Evolutionary conservation across 2,888 invertebrate species (phyloP), one percentile per base, ranked within the genome.

Genomic region (Lottia gigantea): DNA sequence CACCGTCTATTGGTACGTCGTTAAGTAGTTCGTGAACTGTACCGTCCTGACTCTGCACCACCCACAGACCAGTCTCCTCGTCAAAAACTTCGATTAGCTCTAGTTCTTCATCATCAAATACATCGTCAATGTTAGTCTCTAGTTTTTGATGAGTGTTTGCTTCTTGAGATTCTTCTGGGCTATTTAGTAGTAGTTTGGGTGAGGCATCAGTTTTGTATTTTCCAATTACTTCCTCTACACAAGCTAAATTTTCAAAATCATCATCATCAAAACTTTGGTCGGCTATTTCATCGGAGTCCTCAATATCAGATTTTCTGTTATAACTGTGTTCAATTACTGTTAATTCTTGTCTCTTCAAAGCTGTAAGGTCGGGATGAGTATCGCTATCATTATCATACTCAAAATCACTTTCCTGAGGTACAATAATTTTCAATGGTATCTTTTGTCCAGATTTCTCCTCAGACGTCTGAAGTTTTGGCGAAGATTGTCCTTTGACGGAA

Each of bases 241-340:
- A 31, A 15, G 64, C 31, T 25, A 31, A n/a, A 26, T 64, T 64
- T 19, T 65, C 65, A 23, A 46, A 31, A 45, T 65, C 65, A n/a
- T 45, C 65, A 46, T 65, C 65, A 46, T 65, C 65, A 23, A 65
- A 46, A 19, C 65, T 65, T 19, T 45, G 15, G 65, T 65, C 46
- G 16, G 45, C 40, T 23, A 45, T 65, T 23, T 45, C 46, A 16
- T 46, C 65, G 2, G 65, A 40, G 19, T 45, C 46, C 11, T 45
- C 46, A 2, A 23, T 46, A 46, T 65, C 65, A 16, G 65, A 46
- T 23, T 45, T 23, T 8, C 45, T 46, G n/a, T 23, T 23, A 23
- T 55, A 55, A 8, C 40, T 40, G 7, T 40, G 40, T 40, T 11
- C 40, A 40, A 11, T 40, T 1, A 40, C 40, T 40, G 40, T 40